phyloP scores from a whole-genome alignment of 1,140 invertebrate species.

The Neocloeon triangulifer region DNA sequence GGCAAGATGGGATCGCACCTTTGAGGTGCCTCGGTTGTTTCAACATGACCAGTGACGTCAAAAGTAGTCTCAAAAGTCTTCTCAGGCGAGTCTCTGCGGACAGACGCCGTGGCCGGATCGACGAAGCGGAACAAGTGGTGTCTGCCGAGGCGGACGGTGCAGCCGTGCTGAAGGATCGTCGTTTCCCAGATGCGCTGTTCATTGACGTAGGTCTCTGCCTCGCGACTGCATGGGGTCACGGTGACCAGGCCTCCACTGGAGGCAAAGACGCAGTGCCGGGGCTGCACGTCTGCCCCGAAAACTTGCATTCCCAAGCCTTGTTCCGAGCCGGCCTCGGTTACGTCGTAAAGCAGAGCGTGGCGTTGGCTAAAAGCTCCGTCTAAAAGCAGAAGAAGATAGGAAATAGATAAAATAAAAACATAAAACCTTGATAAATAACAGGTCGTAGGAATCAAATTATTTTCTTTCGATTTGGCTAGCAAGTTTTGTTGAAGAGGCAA shows the following conservation, averaged over 20 bases:
- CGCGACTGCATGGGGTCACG: conserved; percentile 75
- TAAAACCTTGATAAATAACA: no score
- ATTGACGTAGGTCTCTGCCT: conserved; percentile 85
- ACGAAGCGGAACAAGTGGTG: conserved; percentile 82
- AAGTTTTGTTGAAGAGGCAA: no score
- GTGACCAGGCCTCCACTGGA: conserved; percentile 77
- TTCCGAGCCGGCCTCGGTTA: conserved; percentile 49
- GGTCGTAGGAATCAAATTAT: no score
- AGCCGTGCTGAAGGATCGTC: conserved; percentile 74
- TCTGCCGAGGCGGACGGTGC: no score
- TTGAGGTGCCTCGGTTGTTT: conserved; percentile 32
- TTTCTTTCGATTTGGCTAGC: no score
- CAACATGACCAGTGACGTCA: conserved; percentile 62
- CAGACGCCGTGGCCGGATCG: no score
- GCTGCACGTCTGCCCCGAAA: conserved; percentile 60
- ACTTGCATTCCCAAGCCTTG: conserved; percentile 22
- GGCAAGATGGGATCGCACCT: conserved; percentile 82
- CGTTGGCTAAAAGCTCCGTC: no score
- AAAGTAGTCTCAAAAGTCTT: conserved; percentile 72
- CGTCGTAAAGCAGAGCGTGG: conserved; percentile 38
- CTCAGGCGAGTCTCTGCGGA: conserved; percentile 77
- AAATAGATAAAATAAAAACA: no score
- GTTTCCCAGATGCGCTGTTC: conserved; percentile 79
- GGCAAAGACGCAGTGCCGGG: conserved; percentile 82
- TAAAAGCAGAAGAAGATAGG: no score